Conservation (phyloP, 2,888 invertebrate genomes). For the Andricus quercusramuli region DNA sequence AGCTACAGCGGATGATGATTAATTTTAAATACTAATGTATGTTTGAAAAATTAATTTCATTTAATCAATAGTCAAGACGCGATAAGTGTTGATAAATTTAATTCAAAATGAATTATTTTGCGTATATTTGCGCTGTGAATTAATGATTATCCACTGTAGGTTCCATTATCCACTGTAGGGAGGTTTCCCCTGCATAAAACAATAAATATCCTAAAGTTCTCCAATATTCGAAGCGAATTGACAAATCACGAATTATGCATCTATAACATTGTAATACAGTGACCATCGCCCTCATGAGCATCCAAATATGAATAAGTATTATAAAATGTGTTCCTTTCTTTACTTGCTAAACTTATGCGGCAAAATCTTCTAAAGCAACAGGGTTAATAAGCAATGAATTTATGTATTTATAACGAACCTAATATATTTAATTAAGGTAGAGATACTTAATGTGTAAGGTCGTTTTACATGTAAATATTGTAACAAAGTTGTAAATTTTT, state of each 20-base stretch:
- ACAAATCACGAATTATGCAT: slow-evolving; percentile 26
- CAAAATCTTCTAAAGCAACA: slow-evolving; percentile 28
- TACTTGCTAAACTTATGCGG: not conserved
- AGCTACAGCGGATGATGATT: no score
- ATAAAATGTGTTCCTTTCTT: not conserved
- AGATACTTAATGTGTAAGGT: slow-evolving; percentile 8
- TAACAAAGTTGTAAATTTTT: slow-evolving; percentile 38
- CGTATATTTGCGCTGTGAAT: no score
- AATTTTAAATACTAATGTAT: no score
- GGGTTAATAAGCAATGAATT: slow-evolving; percentile 30
- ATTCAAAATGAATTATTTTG: no score
- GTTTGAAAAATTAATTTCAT: no score
- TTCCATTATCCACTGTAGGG: no score
- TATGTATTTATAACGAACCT: slow-evolving; percentile 13
- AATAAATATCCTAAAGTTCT: not conserved
- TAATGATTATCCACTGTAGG: no score
- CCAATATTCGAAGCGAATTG: slow-evolving; percentile 23
- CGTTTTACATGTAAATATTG: slow-evolving; percentile 35
- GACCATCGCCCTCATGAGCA: not conserved
- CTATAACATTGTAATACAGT: not conserved
- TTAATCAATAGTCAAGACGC: no score
- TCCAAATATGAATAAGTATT: not conserved
- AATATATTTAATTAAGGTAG: slow-evolving; percentile 18
- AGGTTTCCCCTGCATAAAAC: not conserved
- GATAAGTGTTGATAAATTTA: no score